phyloP scores from a whole-genome alignment of 2,113 vertebrate genomes.

The Ophiodon elongatus region DNA sequence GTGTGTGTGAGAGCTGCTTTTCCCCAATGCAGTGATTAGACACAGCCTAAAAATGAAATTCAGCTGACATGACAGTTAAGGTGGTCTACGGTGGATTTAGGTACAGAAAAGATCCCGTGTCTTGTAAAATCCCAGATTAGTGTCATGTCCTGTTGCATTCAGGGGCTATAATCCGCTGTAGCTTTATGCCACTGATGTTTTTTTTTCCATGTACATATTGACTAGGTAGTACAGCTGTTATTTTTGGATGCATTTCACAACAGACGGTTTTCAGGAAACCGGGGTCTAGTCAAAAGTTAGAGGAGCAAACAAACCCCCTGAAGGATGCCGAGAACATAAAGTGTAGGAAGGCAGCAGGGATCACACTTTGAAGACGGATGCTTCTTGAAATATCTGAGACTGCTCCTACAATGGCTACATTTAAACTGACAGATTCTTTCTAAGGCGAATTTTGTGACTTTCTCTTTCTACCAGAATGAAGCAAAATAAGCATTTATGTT shows the following conservation, averaged over 20 bases:
- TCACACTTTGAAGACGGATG: not conserved
- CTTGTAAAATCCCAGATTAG: not conserved
- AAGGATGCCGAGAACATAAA: not conserved
- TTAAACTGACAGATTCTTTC: not conserved
- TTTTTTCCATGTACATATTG: not conserved
- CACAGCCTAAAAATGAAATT: not conserved
- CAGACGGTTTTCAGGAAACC: not conserved
- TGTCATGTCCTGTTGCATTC: not conserved
- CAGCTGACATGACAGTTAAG: not conserved
- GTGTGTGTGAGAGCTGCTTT: not conserved
- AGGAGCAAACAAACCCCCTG: not conserved
- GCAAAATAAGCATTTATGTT: not conserved
- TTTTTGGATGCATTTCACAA: not conserved
- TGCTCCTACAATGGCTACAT: not conserved
- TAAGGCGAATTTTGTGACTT: not conserved
- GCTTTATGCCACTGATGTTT: not conserved
- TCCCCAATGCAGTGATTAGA: not conserved
- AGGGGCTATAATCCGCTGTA: not conserved
- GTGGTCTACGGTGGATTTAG: not conserved
- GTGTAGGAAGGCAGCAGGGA: not conserved
- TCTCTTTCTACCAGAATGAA: not conserved
- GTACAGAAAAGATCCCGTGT: not conserved
- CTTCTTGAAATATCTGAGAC: not conserved
- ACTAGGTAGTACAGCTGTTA: not conserved
- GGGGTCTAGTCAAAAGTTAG: not conserved